Evolutionary conservation across 2,888 invertebrate species (phyloP).

Genomic region (Asteroscopus sphinx): DNA sequence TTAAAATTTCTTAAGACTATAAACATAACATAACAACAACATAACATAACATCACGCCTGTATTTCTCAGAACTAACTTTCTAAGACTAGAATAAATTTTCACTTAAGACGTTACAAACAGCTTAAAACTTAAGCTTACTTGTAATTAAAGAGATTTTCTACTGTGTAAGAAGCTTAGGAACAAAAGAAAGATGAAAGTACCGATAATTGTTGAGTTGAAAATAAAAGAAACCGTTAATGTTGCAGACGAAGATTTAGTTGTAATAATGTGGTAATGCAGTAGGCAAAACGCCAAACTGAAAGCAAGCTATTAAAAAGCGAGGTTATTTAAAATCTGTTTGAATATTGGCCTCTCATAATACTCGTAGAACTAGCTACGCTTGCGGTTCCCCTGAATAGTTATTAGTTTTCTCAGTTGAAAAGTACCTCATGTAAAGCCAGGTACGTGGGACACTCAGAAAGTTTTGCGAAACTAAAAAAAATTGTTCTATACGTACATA

Average conservation of each 20-base stretch:
- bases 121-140: conserved; percentile 9
- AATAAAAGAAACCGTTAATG: conserved; percentile 15
- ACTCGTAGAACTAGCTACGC: too few relatives aligned
- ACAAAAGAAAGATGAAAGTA: conserved; percentile 13
- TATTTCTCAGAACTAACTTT: neutral
- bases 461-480: too few relatives aligned
- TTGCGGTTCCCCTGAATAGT: too few relatives aligned
- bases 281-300: conserved; percentile 36
- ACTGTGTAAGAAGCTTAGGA: conserved; percentile 1
- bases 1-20: too few relatives aligned
- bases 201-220: conserved; percentile 20
- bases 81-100: conserved; percentile 14
- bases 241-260: conserved; percentile 3
- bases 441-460: too few relatives aligned
- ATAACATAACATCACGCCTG: too few relatives aligned
- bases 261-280: neutral
- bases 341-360: conserved; percentile 40
- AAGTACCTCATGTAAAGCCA: too few relatives aligned
- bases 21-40: too few relatives aligned
- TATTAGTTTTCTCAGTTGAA: too few relatives aligned
- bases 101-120: conserved; percentile 1
- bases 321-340: conserved; percentile 37
- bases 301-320: conserved; percentile 30
- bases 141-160: conserved; percentile 30
- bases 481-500: too few relatives aligned